Base-by-base conservation (phyloP, 2,888 invertebrate species). In the Andricus curvator region DNA sequence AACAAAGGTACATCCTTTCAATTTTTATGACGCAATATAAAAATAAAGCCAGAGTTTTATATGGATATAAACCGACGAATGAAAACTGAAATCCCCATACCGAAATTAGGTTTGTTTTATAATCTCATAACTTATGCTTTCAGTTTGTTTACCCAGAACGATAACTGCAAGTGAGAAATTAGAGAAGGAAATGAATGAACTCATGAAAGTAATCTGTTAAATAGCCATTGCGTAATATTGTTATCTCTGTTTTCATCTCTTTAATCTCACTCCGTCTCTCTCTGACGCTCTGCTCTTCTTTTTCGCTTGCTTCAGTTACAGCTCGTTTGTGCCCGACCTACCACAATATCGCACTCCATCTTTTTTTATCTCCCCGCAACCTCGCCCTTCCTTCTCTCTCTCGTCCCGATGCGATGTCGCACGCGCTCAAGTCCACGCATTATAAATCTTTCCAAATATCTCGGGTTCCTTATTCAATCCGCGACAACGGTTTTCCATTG, bases 371-470 rank as follows among this genome's bases (percentile, higher is more conserved):
- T 17, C 51, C 6, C 5, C 51, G 4, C 51, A 17, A 6, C 51
- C 70, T 80, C 76, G 64, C 78, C 80, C 67, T 78, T 79, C 60
- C 80, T 51, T 81, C 83, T 48, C 78, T 41, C 67, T 80, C 84
- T 83, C 78, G 80, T 83, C 37, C 65, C 82, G 41, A 41, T 41
- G 41, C 78, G 62, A 51, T 78, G 78, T 82, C 81, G 77, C 79
- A 83, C 84, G 83, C 85, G 82, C 86, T 80, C 77, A 77, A 83
- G 83, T 86, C 83, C 87, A 84, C 84, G 86, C 86, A 84, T 88
- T 88, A 87, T 88, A 88, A 88, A 88, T 88, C 88, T 88, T 87
- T 84, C 85, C 84, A 84, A 88, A 88, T 88, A 87, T 87, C 88
- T 85, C 82, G 82, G 84, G 85, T 85, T 86, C 86, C 85, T 86